Base-by-base conservation (phyloP, 92 coral and sea anemone genomes). In the Epizoanthus illoricatus region DNA sequence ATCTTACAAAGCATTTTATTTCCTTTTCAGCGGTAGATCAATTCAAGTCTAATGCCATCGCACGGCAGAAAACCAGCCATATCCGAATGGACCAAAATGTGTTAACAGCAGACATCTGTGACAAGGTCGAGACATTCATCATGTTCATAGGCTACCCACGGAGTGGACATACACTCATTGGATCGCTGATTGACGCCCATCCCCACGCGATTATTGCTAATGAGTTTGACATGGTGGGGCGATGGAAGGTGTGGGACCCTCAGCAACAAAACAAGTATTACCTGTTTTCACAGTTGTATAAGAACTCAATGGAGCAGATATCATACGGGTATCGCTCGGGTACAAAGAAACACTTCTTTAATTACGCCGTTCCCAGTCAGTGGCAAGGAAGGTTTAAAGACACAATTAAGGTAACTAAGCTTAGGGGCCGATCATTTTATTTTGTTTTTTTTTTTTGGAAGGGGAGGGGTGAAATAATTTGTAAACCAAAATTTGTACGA, bases 111-210 rank as follows among this genome's bases (percentile, higher is more conserved):
- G 74, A 85, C 9, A 84, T 86, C 5, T 94, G 81, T 74, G 95
- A 92, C 63, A 84, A 86, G 67, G 92, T 97, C 45, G 65, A 91
- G 71, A 92, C 88, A 12, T 86, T 97, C 39, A 82, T 91, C 1
- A 66, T 97, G 66, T 97, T 97, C 65, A 93, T 97, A 41, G 99
- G 99, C 28, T 97, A 97, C 63, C 91, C 98, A 17, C 90, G 98
- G 0, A 97, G 99, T 60, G 99, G 99, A 6, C 98, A 93, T 81
- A 91, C 99, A 2, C 98, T 97, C 0, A 84, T 97, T 69, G 90
- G 99, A 66, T 91, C 99, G 52, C 89, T 97, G 28, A 87, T 97
- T 68, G 99, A 97, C 79, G 99, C 99, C 5, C 99, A 97, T 60
- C 99, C 99, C 21, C 92, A 93, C 80, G 87, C 89, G 39, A 85